These are phyloP conservation scores for Agriopis aurantiaria DNA, from an alignment of 2,888 invertebrate genomes.

Conservation along the genomic window DNA sequence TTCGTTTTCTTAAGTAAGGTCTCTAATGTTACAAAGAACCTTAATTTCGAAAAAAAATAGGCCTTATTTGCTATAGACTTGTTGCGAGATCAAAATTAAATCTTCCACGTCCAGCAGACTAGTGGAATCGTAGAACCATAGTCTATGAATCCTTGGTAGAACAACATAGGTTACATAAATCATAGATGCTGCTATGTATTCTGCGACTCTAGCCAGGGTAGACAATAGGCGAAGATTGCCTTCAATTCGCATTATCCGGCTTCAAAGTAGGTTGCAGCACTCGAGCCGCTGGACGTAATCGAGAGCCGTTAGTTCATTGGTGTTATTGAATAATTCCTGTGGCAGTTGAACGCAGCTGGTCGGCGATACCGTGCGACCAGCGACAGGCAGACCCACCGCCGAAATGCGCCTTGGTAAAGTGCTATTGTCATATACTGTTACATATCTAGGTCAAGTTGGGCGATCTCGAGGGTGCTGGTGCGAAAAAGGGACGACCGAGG, in stretches of 20 bases:
- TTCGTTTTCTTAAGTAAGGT: no score
- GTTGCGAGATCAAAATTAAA: conserved; percentile 37
- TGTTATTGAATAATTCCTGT: conserved; percentile 84
- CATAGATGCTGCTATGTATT: conserved; percentile 47
- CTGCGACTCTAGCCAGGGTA: conserved; percentile 59
- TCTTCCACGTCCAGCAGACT: conserved; percentile 36
- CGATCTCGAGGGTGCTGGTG: conserved; percentile 5
- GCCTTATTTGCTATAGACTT: conserved; percentile 9
- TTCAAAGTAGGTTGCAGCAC: conserved; percentile 81
- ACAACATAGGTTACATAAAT: conserved; percentile 37
- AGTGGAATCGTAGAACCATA: neutral
- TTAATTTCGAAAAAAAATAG: conserved; percentile 8
- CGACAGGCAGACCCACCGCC: conserved; percentile 28
- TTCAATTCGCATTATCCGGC: conserved; percentile 85
- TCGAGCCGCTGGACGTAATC: conserved; percentile 75
- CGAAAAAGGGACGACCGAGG: conserved; percentile 13
- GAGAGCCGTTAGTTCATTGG: conserved; percentile 83
- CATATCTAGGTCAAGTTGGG: conserved; percentile 12
- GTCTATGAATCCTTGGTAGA: neutral
- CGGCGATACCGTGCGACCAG: conserved; percentile 52
- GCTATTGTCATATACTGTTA: conserved; percentile 27
- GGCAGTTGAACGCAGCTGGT: conserved; percentile 58
- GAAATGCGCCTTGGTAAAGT: conserved; percentile 63
- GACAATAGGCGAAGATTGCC: conserved; percentile 78
- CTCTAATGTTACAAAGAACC: conserved; percentile 6